phyloP scores from a whole-genome alignment of 2,113 vertebrate species.

The Theristicus caerulescens region DNA sequence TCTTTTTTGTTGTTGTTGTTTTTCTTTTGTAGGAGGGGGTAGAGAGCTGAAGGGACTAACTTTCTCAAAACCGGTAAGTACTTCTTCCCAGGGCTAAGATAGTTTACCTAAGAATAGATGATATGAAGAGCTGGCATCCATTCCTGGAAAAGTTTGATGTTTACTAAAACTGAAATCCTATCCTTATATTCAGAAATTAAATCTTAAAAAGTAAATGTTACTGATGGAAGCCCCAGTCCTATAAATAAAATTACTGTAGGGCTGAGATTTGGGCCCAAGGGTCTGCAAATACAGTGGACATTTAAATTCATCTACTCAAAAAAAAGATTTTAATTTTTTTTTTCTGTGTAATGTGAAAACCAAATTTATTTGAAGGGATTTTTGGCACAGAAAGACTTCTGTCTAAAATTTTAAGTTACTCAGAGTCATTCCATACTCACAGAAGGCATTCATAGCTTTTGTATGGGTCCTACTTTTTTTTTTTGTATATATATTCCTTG shows the following conservation, averaged over 20 bases:
- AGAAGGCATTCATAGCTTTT: background rate
- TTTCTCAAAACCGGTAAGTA: slow-evolving; percentile 65
- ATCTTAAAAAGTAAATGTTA: background rate
- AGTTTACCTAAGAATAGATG: slow-evolving; percentile 18
- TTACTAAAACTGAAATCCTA: slow-evolving; percentile 62
- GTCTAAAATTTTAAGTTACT: background rate
- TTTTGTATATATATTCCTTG: background rate
- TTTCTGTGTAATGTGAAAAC: background rate
- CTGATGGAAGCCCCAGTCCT: background rate
- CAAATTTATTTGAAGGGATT: background rate
- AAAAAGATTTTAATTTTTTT: background rate
- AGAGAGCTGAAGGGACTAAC: slow-evolving; percentile 64
- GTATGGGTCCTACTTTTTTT: background rate
- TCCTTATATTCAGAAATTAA: slow-evolving; percentile 34
- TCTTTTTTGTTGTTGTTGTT: slow-evolving; percentile 6
- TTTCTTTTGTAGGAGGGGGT: slow-evolving; percentile 65
- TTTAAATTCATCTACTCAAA: background rate
- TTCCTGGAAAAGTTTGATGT: slow-evolving; percentile 26
- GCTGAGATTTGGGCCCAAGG: background rate
- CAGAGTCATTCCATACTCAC: background rate
- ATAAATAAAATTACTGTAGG: background rate
- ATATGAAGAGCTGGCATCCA: background rate
- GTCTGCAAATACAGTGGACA: background rate
- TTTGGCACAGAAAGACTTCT: background rate
- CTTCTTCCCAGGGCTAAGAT: background rate